Base-by-base conservation (phyloP, 2,797 vertebrate species). In the Oryzias sinensis region DNA sequence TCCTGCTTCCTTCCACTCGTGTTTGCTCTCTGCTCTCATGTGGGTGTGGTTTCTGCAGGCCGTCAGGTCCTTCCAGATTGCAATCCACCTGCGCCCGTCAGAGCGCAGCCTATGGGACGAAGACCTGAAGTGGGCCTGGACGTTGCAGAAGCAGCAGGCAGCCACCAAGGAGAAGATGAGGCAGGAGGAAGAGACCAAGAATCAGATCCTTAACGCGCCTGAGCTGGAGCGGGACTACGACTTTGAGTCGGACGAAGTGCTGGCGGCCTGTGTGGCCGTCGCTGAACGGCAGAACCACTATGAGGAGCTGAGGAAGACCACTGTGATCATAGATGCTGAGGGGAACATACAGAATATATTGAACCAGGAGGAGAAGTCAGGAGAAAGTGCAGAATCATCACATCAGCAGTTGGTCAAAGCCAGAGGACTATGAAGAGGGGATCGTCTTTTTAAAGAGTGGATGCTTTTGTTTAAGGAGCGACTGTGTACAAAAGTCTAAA, bases 191-290 rank as follows among this genome's bases (percentile, higher is more conserved):
- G 80, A 89, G 4, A 69, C 88, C 3, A 59, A 69, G 1, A 76
- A 74, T 18, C 81, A 72, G 49, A 66, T 91, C 33, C 74, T 89
- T 0, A 63, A 89, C 2, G 88, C 85, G 8, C 92, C 93, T 0
- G 94, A 94, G 84, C 87, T 94, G 0, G 82, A 94, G 61, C 92
- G 89, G n/a, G 96, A 99, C 84, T 98, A 95, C 76, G 96, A 98
- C 79, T 99, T 97, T 67, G 97, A 99, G 87, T 95, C 96, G 0
- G 95, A 98, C 5, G 96, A 98, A 85, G 95, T 98, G 65, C 89
- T 99, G 58, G 94, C 92, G 1, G 96, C 96, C 13, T 98, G 97
- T 70, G 89, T 92, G n/a, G 94, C 96, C 0, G 93, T 98, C 0
- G 96, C 95, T 0, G 93, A 95, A 72, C 90, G 93, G 37, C 94